phyloP scores from a whole-genome alignment of 2,797 vertebrate genomes.

The Anguilla pacifica region DNA sequence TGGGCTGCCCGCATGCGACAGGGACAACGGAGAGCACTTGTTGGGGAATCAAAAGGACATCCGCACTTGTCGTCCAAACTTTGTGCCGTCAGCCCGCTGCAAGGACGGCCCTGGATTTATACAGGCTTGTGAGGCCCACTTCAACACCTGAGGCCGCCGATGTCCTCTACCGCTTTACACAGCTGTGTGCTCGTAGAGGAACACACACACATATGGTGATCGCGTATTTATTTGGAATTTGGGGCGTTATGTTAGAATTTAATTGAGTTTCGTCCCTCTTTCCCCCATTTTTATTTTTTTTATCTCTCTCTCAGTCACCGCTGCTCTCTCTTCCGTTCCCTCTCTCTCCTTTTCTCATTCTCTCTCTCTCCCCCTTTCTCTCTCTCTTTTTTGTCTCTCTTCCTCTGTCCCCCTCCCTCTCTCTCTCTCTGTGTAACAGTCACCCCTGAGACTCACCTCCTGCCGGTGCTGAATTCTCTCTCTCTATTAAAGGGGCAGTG shows the following conservation, averaged over 20 bases:
- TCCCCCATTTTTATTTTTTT: not conserved
- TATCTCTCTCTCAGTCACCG: not conserved
- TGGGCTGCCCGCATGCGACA: not conserved
- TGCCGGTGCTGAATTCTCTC: slow-evolving; percentile 64
- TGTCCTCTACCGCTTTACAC: not conserved
- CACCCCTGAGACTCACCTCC: slow-evolving; percentile 60
- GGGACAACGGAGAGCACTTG: not conserved
- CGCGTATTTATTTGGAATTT: not conserved
- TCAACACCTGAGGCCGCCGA: no score
- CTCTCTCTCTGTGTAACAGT: slow-evolving; percentile 53
- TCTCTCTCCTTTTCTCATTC: not conserved
- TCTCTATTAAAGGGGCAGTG: slow-evolving; percentile 69
- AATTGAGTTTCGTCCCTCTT: not conserved
- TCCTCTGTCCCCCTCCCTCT: not conserved
- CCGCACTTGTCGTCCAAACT: not conserved
- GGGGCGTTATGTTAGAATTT: not conserved
- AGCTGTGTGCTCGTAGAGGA: not conserved
- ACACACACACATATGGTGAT: not conserved
- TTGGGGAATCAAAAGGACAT: not conserved
- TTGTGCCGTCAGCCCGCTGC: no score
- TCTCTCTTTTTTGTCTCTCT: not conserved
- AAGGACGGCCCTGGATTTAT: no score
- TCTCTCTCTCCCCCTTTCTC: not conserved
- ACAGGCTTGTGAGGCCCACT: no score
- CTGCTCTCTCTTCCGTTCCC: not conserved